Percentiles rank a stretch among this genome's conserved stretches.
phyloP scores from a whole-genome alignment of 2,113 vertebrate species.

The Stegostoma tigrinum region DNA sequence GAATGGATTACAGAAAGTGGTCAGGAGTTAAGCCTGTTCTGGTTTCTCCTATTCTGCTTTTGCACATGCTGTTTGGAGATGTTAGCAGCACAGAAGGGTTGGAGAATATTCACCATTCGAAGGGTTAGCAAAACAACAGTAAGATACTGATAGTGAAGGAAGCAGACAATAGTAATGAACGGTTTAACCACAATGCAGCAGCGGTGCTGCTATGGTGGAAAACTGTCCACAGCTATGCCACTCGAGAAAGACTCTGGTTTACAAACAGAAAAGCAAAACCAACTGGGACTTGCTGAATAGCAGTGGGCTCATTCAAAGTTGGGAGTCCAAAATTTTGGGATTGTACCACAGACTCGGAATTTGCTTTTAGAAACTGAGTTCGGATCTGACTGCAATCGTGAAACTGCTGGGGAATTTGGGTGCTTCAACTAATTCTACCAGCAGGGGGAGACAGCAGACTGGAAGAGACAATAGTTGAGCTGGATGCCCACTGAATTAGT shows the following conservation, averaged over 20 bases:
- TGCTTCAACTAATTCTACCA: background rate
- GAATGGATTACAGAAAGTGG: background rate
- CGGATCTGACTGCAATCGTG: background rate
- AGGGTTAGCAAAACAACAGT: too few species aligned
- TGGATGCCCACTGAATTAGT: background rate
- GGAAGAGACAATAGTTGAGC: background rate
- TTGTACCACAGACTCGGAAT: background rate
- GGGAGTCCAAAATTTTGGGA: background rate
- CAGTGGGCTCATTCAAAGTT: background rate
- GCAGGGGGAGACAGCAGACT: background rate
- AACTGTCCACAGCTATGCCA: too few species aligned
- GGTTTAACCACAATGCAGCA: too few species aligned
- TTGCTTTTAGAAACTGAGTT: background rate
- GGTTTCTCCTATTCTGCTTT: background rate
- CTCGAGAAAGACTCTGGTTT: too few species aligned
- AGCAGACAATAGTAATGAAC: too few species aligned
- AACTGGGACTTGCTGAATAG: background rate
- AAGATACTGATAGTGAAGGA: too few species aligned
- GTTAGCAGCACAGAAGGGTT: too few species aligned
- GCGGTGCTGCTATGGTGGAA: too few species aligned
- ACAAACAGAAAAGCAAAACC: background rate
- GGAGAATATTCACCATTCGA: too few species aligned
- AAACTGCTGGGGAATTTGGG: background rate
- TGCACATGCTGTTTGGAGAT: too few species aligned
- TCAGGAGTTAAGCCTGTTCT: background rate